phyloP scores from a whole-genome alignment of 1,140 invertebrate species.

The Orchesella cincta region DNA sequence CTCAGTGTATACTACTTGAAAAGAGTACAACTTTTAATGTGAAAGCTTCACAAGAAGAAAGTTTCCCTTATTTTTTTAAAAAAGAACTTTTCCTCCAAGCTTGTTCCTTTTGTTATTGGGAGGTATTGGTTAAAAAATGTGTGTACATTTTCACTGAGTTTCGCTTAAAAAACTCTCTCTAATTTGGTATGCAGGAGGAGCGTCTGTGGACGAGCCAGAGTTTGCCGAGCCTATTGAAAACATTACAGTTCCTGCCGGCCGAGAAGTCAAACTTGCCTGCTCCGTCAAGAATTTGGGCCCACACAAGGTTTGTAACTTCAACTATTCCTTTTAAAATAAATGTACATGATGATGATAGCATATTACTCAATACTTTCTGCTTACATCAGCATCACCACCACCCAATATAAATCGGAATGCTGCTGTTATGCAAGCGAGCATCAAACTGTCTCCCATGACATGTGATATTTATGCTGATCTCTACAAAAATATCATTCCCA shows the following conservation, averaged over 20 bases:
- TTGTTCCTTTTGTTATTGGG: no score
- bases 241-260: conserved; percentile 72
- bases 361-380: background rate
- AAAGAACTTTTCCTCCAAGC: background rate
- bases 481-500: background rate
- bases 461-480: conserved; percentile 12
- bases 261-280: conserved; percentile 83
- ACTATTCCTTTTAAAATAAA: background rate
- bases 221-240: conserved; percentile 67
- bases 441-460: background rate
- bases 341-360: background rate
- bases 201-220: conserved; percentile 62
- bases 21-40: conserved; percentile 10
- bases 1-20: background rate
- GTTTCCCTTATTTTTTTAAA: background rate
- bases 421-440: conserved; percentile 1
- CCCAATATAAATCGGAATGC: background rate
- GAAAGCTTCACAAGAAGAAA: background rate
- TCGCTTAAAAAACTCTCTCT: no score
- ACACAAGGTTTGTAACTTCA: conserved; percentile 69
- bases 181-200: conserved; percentile 55
- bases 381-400: background rate
- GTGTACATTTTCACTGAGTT: conserved; percentile 1
- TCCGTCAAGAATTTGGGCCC: conserved; percentile 84
- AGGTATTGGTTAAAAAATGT: background rate